These are phyloP conservation scores for Lepas anatifera DNA, from an alignment of 2,888 invertebrate genomes.

Conservation along the genomic window DNA sequence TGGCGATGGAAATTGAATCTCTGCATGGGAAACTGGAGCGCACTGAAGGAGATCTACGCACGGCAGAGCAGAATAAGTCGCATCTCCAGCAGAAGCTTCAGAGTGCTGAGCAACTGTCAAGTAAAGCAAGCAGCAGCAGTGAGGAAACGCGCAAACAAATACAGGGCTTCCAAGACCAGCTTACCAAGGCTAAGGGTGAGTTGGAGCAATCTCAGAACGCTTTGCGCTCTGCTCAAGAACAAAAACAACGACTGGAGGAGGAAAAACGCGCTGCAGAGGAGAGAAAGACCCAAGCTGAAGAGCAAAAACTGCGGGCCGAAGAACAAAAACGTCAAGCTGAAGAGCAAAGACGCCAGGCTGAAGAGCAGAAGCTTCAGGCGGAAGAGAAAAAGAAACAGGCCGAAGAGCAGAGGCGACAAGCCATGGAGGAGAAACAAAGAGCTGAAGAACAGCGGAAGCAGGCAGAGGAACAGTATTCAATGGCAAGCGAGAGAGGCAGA, in stretches of 20 bases:
- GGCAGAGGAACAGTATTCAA: slow-evolving; percentile 5
- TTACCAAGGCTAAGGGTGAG: slow-evolving; percentile 41
- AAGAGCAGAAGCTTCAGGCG: background rate
- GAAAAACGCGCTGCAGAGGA: background rate
- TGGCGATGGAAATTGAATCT: slow-evolving; percentile 65
- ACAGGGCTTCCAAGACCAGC: slow-evolving; percentile 21
- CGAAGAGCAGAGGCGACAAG: slow-evolving; percentile 36
- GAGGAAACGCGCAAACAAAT: background rate
- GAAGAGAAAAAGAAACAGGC: slow-evolving; percentile 13
- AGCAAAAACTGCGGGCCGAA: slow-evolving; percentile 35
- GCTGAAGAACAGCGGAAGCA: slow-evolving; percentile 36
- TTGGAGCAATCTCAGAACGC: slow-evolving; percentile 48
- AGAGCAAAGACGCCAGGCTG: background rate
- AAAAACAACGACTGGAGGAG: background rate
- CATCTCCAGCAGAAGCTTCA: slow-evolving; percentile 44
- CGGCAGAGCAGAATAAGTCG: slow-evolving; percentile 39
- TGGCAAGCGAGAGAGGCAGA: background rate
- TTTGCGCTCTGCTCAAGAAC: slow-evolving; percentile 22
- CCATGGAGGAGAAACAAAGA: slow-evolving; percentile 25
- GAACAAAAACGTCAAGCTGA: slow-evolving; percentile 41
- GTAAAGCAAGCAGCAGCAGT: slow-evolving; percentile 16
- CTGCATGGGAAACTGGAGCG: slow-evolving; percentile 68
- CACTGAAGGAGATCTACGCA: slow-evolving; percentile 39
- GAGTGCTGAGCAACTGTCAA: slow-evolving; percentile 25
- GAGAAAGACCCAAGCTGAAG: slow-evolving; percentile 26